Percentiles rank a stretch among this genome's conserved stretches.
These are phyloP conservation scores for Rhagonycha fulva DNA, from an alignment of 2,888 invertebrate genomes.

Conservation along the genomic window DNA sequence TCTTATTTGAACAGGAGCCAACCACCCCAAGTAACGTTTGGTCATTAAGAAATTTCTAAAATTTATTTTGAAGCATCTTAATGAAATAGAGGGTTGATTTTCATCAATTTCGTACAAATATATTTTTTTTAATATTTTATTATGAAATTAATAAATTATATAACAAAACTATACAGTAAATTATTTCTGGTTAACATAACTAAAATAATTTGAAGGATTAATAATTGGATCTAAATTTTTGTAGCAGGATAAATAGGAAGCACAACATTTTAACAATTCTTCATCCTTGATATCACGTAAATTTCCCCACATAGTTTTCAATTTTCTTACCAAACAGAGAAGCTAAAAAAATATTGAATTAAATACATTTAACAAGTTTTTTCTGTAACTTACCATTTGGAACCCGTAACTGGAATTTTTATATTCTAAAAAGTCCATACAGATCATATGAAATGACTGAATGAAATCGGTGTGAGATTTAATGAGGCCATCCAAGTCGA, in stretches of 20 bases:
- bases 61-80: too few relatives aligned
- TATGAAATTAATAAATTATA: neutral
- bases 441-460: constrained; percentile 37
- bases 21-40: too few relatives aligned
- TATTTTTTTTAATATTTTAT: neutral
- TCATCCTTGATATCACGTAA: constrained; percentile 34
- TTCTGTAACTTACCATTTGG: constrained; percentile 40
- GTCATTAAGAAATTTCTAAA: too few relatives aligned
- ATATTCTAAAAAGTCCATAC: constrained; percentile 38
- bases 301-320: constrained; percentile 47
- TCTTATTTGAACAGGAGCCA: too few relatives aligned
- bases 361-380: neutral
- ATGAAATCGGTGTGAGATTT: constrained; percentile 47
- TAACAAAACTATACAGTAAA: neutral
- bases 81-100: too few relatives aligned
- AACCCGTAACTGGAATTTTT: constrained; percentile 39
- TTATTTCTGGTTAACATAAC: neutral
- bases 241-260: constrained; percentile 40
- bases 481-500: constrained; percentile 47
- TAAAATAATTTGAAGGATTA: constrained; percentile 36
- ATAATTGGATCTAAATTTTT: constrained; percentile 41
- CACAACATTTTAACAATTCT: constrained; percentile 39
- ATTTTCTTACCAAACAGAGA: constrained; percentile 42
- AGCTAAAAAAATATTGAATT: constrained; percentile 38
- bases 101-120: too few relatives aligned